Base-by-base conservation (phyloP, 2,888 invertebrate genomes). In the Lysandra coridon region DNA sequence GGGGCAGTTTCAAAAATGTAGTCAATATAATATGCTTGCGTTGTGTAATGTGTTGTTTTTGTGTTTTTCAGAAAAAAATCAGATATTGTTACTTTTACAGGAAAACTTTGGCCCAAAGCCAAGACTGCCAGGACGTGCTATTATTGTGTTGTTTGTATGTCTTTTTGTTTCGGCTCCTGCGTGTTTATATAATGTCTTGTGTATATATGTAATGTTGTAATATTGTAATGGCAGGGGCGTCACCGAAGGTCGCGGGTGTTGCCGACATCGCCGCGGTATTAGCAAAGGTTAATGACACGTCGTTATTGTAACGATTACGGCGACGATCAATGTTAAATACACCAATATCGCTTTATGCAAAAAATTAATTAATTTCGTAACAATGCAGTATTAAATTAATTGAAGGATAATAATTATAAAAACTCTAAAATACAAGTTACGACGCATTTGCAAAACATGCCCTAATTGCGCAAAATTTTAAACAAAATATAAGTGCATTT, bases 221-320 rank as follows among this genome's bases (percentile, higher is more conserved):
- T 62, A 2, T 62, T 30, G 23, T 62, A 64, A 30, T 12, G 6
- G 44, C 69, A 33, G 69, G 12, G 69, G 69, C 17, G 69, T 37
- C 14, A 2, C 14, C 30, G 69, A 69, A 69, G 69, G 33, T 69
- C 69, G 69, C 33, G 4, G 69, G 69, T 69, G 33, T 30, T 64
- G 69, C 14, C 69, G 33, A 69, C 69, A 33, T 69, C 33, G 23
- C 33, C 37, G 14, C 69, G 33, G 33, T 69, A 69, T 69, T 69
- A 69, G 69, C 33, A 69, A 69, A 69, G 69, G 69, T 69, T 69
- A 69, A 69, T 69, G 69, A 69, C 69, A 69, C 14, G 5, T 69
- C 69, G 69, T 69, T 37, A 69, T 69, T 69, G 5, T 69, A 69
- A 69, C 14, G 33, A 69, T 69, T 23, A 37, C 30, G 69, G 33